These are phyloP conservation scores for Biston betularia DNA, from an alignment of 2,888 invertebrate species.

Conservation along the genomic window DNA sequence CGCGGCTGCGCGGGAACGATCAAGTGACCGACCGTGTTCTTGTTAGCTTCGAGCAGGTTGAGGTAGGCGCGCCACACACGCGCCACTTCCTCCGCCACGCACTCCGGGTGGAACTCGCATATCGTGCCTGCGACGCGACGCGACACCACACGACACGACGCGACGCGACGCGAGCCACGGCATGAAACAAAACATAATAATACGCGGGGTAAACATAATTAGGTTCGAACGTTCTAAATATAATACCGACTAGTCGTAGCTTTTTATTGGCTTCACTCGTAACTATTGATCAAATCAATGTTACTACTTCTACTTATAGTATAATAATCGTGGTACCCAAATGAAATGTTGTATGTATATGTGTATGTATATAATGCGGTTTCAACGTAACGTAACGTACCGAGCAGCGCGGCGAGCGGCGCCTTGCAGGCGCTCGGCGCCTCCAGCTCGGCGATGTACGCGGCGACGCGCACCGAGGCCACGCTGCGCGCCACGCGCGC, in stretches of 20 bases:
- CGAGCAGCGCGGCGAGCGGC: conserved; percentile 58
- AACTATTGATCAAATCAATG: no score
- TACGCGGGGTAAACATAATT: background rate
- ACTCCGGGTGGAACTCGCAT: conserved; percentile 61
- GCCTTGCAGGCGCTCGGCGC: conserved; percentile 54
- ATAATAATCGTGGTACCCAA: no score
- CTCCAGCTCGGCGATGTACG: conserved; percentile 50
- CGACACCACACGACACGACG: conserved; percentile 23
- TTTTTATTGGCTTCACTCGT: no score
- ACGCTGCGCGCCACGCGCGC: conserved; percentile 45
- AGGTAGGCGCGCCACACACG: conserved; percentile 65
- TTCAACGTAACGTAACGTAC: conserved; percentile 42
- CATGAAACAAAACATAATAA: background rate
- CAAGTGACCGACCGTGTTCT: conserved; percentile 56
- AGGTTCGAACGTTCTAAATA: no score
- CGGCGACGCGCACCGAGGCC: conserved; percentile 35
- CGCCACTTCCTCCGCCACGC: conserved; percentile 49
- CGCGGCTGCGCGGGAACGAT: background rate
- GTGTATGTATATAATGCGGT: no score
- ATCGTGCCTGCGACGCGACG: conserved; percentile 59
- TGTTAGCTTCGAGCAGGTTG: conserved; percentile 57
- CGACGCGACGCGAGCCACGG: background rate
- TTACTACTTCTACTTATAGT: no score
- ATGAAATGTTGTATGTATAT: no score
- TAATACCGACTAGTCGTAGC: no score